A percentile compares a stretch with the other conserved stretches of the same genome.
Evolutionary conservation across 2,888 invertebrate species (phyloP).

Genomic region (Drosophila siamana): DNA sequence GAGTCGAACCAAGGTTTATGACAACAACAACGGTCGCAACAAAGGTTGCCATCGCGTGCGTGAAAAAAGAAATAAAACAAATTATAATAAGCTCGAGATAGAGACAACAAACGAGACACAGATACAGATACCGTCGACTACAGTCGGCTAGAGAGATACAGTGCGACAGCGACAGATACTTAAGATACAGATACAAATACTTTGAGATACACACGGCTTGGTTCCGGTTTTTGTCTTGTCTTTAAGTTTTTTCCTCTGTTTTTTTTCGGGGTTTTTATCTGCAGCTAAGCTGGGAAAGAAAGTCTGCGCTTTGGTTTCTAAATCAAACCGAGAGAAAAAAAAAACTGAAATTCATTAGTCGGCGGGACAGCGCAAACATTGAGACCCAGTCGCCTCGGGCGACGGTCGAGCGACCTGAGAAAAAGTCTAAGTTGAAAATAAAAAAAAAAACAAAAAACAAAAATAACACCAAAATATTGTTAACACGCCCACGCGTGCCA

Average conservation of each 20-base stretch:
- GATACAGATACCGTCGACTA: constrained; percentile 1
- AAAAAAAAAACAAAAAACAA: constrained; percentile 8
- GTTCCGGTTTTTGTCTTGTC: constrained; percentile 49
- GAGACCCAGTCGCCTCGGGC: background rate
- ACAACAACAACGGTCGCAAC: constrained; percentile 35
- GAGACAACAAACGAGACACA: constrained; percentile 41
- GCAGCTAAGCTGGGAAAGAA: constrained; percentile 49
- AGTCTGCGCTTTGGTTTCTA: constrained; percentile 51
- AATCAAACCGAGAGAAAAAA: constrained; percentile 50
- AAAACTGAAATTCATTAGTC: constrained; percentile 1
- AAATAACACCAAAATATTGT: constrained; percentile 40
- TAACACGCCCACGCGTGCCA: constrained; percentile 69
- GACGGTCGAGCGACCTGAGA: constrained; percentile 41
- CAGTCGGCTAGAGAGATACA: constrained; percentile 16
- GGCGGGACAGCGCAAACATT: background rate
- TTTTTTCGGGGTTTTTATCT: background rate
- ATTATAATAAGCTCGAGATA: constrained; percentile 50
- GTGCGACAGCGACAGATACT: constrained; percentile 6
- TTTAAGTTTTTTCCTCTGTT: background rate
- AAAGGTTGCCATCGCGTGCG: constrained; percentile 57
- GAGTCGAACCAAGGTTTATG: constrained; percentile 43
- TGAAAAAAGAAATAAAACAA: constrained; percentile 44
- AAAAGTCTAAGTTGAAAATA: constrained; percentile 23
- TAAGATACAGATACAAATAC: constrained; percentile 16
- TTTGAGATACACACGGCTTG: constrained; percentile 21